Conservation (phyloP, 2,888 invertebrate species). For the Himalopsyche kuldschensis region DNA sequence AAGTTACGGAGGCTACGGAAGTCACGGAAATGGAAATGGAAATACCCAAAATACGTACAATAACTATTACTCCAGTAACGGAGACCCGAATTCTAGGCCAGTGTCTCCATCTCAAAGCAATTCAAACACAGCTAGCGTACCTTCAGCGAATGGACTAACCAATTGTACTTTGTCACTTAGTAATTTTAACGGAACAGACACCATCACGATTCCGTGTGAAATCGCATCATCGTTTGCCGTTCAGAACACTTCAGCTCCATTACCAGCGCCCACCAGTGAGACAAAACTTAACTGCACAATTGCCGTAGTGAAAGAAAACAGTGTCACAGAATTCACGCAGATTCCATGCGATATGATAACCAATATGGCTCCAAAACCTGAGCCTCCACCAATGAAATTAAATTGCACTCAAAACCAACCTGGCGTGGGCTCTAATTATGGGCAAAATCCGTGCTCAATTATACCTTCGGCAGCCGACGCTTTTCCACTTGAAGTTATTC, state of each 20-base stretch:
- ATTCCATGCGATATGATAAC: conserved; percentile 56
- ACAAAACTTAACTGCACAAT: conserved; percentile 50
- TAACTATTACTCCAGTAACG: conserved; percentile 55
- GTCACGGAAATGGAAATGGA: conserved; percentile 47
- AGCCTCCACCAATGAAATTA: background rate
- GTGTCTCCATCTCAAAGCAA: conserved; percentile 41
- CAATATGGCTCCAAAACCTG: conserved; percentile 43
- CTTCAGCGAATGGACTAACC: conserved; percentile 47
- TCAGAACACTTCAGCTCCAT: conserved; percentile 17
- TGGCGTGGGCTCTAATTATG: background rate
- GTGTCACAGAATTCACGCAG: conserved; percentile 52
- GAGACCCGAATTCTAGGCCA: conserved; percentile 52
- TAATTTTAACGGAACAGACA: conserved; percentile 50
- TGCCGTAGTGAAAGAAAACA: conserved; percentile 52
- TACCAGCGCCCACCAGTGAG: conserved; percentile 41
- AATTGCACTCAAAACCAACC: conserved; percentile 3
- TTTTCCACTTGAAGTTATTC: background rate
- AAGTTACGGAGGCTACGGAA: conserved; percentile 41
- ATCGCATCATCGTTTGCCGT: conserved; percentile 56
- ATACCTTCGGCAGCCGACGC: background rate
- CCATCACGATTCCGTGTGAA: conserved; percentile 56
- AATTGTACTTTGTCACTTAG: conserved; percentile 55
- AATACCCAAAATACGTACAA: conserved; percentile 55
- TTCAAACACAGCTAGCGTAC: background rate
- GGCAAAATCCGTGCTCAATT: conserved; percentile 9